Evolutionary conservation across 2,113 vertebrate genomes (phyloP).

Genomic region (Lipophrys pholis): DNA sequence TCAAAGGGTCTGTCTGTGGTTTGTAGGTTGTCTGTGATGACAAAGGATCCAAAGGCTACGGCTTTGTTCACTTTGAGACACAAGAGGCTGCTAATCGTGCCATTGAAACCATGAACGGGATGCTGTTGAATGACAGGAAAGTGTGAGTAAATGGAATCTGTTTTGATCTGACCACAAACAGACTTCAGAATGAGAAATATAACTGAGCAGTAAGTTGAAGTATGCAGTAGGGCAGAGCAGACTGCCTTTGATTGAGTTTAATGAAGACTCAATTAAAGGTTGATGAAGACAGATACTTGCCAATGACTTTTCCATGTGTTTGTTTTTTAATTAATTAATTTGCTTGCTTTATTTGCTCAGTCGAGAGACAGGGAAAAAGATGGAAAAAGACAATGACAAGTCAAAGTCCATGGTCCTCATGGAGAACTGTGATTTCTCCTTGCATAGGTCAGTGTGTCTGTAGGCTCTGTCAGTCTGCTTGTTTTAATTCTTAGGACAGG

Average conservation of each 20-base stretch:
- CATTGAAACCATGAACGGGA: conserved; percentile 96
- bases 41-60: conserved; percentile 94
- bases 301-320: conserved; percentile 54
- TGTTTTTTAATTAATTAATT: background rate
- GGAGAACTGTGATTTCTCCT: conserved; percentile 60
- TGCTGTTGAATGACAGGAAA: conserved; percentile 97
- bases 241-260: no score
- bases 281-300: conserved; percentile 5
- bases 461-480: conserved; percentile 24
- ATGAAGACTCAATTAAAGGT: no score
- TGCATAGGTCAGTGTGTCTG: conserved; percentile 73
- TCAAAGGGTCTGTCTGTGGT: background rate
- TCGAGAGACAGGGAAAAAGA: conserved; percentile 56
- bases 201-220: conserved; percentile 1
- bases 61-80: conserved; percentile 98
- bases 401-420: conserved; percentile 61
- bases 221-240: conserved; percentile 22
- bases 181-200: background rate
- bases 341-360: conserved; percentile 56
- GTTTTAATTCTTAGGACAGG: no score
- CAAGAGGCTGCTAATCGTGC: conserved; percentile 92
- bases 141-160: conserved; percentile 84
- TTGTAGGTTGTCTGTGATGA: conserved; percentile 94
- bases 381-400: conserved; percentile 61
- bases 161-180: background rate